These are phyloP conservation scores for Barnardius zonarius DNA, from an alignment of 2,113 vertebrate species.

Conservation along the genomic window DNA sequence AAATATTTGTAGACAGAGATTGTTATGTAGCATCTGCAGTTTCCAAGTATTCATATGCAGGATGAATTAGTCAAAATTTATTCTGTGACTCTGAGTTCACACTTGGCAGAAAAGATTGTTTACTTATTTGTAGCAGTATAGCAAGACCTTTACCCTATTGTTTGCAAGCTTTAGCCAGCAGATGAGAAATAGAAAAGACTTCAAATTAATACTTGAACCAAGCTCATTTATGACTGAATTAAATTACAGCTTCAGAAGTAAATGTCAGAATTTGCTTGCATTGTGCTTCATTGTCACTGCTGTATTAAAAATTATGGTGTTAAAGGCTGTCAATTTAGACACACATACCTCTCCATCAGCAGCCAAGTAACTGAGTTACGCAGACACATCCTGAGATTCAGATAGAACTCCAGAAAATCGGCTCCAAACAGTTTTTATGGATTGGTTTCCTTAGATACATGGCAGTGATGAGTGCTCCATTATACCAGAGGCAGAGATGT, in stretches of 20 bases:
- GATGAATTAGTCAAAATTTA: slow-evolving; percentile 28
- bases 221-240: background rate
- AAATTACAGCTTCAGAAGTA: background rate
- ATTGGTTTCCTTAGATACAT: background rate
- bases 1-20: background rate
- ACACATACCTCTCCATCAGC: background rate
- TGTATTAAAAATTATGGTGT: background rate
- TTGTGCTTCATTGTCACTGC: background rate
- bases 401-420: background rate
- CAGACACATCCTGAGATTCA: fast-evolving
- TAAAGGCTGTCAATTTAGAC: background rate
- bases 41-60: slow-evolving; percentile 19
- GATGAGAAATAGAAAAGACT: background rate
- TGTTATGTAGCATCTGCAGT: background rate
- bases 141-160: background rate
- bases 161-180: slow-evolving; percentile 33
- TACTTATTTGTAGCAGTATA: slow-evolving; percentile 16
- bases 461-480: background rate
- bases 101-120: slow-evolving; percentile 17
- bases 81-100: slow-evolving; percentile 16
- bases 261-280: background rate
- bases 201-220: background rate
- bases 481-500: background rate
- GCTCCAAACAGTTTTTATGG: background rate
- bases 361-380: background rate